Conservation (phyloP, 2,797 vertebrate genomes). For the Clamator glandarius region DNA sequence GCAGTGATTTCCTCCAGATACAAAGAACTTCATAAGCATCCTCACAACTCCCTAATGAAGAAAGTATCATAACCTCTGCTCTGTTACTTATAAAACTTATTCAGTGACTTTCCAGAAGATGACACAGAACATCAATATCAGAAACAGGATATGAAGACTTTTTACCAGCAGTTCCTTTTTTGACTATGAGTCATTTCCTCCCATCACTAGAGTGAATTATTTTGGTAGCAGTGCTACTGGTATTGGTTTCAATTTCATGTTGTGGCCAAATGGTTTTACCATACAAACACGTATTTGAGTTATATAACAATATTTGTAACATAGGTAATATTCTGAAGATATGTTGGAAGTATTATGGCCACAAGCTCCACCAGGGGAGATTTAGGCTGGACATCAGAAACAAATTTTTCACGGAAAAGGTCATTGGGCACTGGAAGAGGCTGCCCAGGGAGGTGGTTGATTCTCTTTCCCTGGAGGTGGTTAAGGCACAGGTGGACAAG, state of each 20-base stretch:
- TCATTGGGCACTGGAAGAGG: no score
- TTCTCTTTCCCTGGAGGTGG: no score
- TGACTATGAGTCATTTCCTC: conserved; percentile 39
- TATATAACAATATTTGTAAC: neutral
- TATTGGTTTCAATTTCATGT: neutral
- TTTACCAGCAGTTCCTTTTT: conserved; percentile 5
- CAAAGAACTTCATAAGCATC: neutral
- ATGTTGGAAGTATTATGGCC: neutral
- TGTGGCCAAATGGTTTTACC: neutral
- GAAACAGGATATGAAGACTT: conserved; percentile 24
- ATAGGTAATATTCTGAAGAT: neutral
- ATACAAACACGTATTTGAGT: neutral
- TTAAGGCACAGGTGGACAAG: no score
- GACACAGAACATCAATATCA: neutral
- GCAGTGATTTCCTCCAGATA: neutral
- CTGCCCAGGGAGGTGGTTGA: no score
- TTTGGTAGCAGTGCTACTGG: neutral
- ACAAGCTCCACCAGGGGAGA: no score
- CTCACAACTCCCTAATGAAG: neutral
- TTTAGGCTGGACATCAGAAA: no score
- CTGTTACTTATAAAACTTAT: neutral
- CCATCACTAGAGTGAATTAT: neutral
- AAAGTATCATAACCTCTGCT: neutral
- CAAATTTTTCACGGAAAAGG: no score
- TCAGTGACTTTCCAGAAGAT: conserved; percentile 24